These are phyloP conservation scores for Mareca strepera DNA, from an alignment of 2,797 vertebrate genomes.

Conservation along the genomic window DNA sequence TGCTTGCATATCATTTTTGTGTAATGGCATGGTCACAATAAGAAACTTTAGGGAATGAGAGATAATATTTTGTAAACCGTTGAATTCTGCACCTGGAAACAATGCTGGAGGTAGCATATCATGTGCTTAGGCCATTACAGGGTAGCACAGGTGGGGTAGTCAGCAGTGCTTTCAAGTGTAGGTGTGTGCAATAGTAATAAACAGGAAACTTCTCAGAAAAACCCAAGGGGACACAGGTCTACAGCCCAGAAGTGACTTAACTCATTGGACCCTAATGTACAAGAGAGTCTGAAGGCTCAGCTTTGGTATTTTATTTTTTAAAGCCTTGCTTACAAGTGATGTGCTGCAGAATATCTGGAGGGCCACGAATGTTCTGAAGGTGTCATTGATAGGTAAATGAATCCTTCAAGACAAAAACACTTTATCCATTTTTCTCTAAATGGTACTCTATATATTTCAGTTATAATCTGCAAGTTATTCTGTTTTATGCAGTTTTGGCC, in stretches of 20 bases:
- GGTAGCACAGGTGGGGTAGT: neutral
- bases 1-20: neutral
- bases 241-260: neutral
- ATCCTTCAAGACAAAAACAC: neutral
- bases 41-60: neutral
- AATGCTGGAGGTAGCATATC: neutral
- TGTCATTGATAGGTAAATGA: neutral
- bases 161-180: neutral
- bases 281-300: neutral
- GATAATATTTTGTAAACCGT: neutral
- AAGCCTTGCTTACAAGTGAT: neutral
- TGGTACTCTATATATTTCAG: neutral
- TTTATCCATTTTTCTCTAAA: neutral
- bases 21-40: neutral
- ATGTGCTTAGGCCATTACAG: neutral
- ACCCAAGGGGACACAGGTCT: neutral
- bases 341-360: neutral
- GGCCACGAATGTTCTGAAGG: neutral
- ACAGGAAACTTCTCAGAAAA: neutral
- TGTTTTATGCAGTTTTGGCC: neutral
- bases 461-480: neutral
- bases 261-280: neutral
- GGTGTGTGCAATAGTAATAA: neutral
- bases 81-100: neutral
- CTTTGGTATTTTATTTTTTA: neutral